Percentiles rank a stretch among this genome's conserved stretches.
These are phyloP conservation scores for Gnathonemus echidnorhynchus DNA, from an alignment of 2,113 vertebrate genomes.

Conservation along the genomic window DNA sequence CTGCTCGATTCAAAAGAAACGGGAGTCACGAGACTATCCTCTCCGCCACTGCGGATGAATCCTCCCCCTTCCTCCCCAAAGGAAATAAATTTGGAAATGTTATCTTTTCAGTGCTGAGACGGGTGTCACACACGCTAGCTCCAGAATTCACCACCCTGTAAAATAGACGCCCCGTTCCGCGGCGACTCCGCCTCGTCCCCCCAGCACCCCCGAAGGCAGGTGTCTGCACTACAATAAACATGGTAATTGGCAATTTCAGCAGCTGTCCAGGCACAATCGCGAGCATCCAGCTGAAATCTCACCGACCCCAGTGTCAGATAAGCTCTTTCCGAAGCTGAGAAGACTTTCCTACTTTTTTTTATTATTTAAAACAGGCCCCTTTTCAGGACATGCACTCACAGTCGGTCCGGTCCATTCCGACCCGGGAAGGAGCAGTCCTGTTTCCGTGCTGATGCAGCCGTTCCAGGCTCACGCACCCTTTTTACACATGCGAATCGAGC, in stretches of 20 bases:
- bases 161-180: background rate
- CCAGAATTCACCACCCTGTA: constrained; percentile 43
- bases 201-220: constrained; percentile 21
- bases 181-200: background rate
- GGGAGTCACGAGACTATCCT: background rate
- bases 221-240: constrained; percentile 49
- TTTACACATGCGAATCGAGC: background rate
- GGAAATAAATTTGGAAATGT: constrained; percentile 49
- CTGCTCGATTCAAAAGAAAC: background rate
- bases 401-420: background rate
- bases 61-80: background rate
- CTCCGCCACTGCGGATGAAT: background rate
- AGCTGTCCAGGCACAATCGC: constrained; percentile 45
- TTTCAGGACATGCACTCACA: background rate
- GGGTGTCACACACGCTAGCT: constrained; percentile 49
- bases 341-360: background rate
- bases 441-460: background rate
- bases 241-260: constrained; percentile 56
- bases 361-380: background rate
- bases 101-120: constrained; percentile 47
- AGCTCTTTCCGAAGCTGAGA: background rate
- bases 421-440: background rate
- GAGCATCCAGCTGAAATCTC: constrained; percentile 42
- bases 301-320: constrained; percentile 33
- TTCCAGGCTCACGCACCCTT: background rate